Evolutionary conservation across 2,113 vertebrate species (phyloP).

Genomic region (Eublepharis macularius): DNA sequence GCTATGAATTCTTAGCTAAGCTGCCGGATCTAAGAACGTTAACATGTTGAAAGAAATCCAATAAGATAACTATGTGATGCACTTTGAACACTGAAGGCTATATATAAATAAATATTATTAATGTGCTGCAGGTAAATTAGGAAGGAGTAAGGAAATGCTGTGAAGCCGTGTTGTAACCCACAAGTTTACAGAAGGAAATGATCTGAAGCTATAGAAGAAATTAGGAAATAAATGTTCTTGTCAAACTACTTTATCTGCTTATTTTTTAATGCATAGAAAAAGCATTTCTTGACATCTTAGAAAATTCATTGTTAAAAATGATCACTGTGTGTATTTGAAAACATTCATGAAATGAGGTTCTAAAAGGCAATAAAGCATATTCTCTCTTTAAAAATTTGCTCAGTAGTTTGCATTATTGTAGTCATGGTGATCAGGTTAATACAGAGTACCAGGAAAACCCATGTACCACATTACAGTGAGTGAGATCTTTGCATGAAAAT

Average conservation of each 20-base stretch:
- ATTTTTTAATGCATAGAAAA: neutral
- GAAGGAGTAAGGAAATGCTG: neutral
- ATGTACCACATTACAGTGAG: neutral
- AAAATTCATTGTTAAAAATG: neutral
- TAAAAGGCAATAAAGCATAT: neutral
- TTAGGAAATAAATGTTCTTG: neutral
- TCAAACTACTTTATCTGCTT: neutral
- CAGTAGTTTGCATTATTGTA: neutral
- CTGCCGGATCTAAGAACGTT: too few relatives aligned
- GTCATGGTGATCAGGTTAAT: neutral
- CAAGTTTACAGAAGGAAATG: neutral
- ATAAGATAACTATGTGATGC: too few relatives aligned
- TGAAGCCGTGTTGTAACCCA: neutral
- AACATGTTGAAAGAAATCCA: too few relatives aligned
- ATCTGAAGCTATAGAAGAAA: neutral
- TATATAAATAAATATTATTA: too few relatives aligned
- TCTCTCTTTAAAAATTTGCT: accelerated
- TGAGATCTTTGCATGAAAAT: neutral
- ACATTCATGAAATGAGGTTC: neutral
- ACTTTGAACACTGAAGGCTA: too few relatives aligned
- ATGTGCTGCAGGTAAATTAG: neutral
- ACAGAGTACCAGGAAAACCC: neutral
- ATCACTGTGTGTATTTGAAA: conserved; percentile 2
- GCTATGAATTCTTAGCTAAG: too few relatives aligned
- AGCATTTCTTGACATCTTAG: neutral